These are phyloP conservation scores for Acleris laterana DNA, from an alignment of 2,888 invertebrate species.

Conservation along the genomic window DNA sequence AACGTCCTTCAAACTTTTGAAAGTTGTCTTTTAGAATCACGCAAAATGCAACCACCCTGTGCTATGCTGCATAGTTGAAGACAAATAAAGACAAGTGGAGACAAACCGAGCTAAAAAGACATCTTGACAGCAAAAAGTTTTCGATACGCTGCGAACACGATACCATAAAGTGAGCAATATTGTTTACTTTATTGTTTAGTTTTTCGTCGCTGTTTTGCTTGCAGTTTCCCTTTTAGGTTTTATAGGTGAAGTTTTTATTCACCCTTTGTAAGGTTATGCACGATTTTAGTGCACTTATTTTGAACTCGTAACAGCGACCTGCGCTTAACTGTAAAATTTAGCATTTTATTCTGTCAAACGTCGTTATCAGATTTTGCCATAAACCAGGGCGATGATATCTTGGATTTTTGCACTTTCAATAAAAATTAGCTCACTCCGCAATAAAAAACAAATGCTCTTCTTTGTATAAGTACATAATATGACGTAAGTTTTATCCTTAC, in stretches of 20 bases:
- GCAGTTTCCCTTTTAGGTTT: constrained; percentile 6
- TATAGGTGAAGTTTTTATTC: constrained; percentile 4
- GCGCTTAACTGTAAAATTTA: no score
- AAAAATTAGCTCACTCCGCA: no score
- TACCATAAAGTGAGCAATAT: constrained; percentile 31
- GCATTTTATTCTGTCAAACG: no score
- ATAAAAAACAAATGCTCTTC: no score
- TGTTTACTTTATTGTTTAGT: constrained; percentile 29
- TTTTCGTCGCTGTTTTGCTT: constrained; percentile 10
- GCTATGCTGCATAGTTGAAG: constrained; percentile 15
- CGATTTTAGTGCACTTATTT: constrained; percentile 1
- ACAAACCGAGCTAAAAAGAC: constrained; percentile 5
- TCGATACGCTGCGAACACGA: constrained; percentile 28
- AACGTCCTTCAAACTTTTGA: constrained; percentile 20
- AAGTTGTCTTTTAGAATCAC: constrained; percentile 19
- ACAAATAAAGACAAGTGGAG: constrained; percentile 6
- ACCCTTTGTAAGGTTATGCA: background rate
- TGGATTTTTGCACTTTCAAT: no score
- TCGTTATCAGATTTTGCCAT: no score
- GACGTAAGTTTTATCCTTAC: no score
- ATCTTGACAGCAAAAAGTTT: constrained; percentile 26
- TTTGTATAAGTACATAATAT: no score
- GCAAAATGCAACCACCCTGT: constrained; percentile 19
- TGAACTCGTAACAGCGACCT: background rate
- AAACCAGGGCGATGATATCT: no score